Percentiles rank a stretch among this genome's conserved stretches.
These are phyloP conservation scores for Drosophila orena DNA, from an alignment of 1,140 invertebrate species.

Conservation along the genomic window DNA sequence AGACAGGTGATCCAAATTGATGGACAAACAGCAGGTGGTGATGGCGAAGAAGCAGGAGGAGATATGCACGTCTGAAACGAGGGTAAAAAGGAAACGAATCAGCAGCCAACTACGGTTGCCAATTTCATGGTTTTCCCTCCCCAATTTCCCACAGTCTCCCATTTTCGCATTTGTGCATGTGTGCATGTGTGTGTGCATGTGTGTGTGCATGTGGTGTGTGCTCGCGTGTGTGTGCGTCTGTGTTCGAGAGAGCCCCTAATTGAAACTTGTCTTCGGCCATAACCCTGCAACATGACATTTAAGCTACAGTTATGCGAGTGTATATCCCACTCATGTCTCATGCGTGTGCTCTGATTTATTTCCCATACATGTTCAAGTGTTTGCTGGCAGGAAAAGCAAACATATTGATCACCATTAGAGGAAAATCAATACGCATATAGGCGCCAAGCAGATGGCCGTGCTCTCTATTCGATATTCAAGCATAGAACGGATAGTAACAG, in stretches of 20 bases:
- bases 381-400: constrained; percentile 1
- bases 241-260: constrained; percentile 11
- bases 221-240: neutral
- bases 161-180: too few species aligned
- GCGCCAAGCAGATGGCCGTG: too few species aligned
- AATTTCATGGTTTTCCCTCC: constrained; percentile 47
- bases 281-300: constrained; percentile 5
- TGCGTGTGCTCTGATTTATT: constrained; percentile 11
- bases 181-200: constrained; percentile 1
- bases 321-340: constrained; percentile 9
- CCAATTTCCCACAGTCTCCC: neutral
- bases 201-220: too few species aligned
- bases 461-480: neutral
- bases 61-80: neutral
- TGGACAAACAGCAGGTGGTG: constrained; percentile 23
- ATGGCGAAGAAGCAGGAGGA: neutral
- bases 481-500: neutral
- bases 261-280: constrained; percentile 28
- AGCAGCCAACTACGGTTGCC: constrained; percentile 28
- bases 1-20: constrained; percentile 13
- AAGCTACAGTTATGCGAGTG: neutral
- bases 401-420: constrained; percentile 10
- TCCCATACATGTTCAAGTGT: neutral
- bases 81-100: constrained; percentile 24
- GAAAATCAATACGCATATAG: constrained; percentile 1